Conservation (phyloP, 2,888 invertebrate genomes). For the Eilema sororculum region DNA sequence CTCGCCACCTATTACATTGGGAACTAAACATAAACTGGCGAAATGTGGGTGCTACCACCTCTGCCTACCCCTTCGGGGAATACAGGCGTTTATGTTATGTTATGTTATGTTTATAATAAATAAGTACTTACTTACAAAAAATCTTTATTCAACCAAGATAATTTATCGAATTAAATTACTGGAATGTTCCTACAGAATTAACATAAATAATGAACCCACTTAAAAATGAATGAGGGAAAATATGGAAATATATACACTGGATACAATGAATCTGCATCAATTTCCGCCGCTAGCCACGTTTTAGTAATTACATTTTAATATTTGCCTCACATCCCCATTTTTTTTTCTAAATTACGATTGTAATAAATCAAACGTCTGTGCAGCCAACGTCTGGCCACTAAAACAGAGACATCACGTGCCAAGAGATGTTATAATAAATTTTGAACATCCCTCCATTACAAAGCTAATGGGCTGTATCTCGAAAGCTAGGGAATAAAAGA, state of each 20-base stretch:
- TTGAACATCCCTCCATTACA: constrained; percentile 83
- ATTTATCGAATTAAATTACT: not conserved
- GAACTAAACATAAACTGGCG: too few relatives aligned
- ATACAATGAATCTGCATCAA: constrained; percentile 9
- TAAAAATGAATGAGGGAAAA: constrained; percentile 13
- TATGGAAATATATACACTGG: constrained; percentile 1
- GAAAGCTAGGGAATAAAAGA: constrained; percentile 84
- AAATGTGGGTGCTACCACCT: too few relatives aligned
- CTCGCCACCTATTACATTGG: too few relatives aligned
- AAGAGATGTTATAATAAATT: constrained; percentile 86
- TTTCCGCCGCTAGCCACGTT: constrained; percentile 23
- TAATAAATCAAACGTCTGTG: constrained; percentile 58
- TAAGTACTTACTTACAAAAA: not conserved
- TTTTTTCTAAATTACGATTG: constrained; percentile 44
- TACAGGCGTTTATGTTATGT: too few relatives aligned
- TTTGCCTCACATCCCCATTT: constrained; percentile 33
- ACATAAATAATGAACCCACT: constrained; percentile 2
- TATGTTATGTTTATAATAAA: too few relatives aligned
- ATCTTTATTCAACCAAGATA: not conserved
- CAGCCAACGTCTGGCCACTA: constrained; percentile 55
- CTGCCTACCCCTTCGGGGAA: too few relatives aligned
- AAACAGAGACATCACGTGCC: constrained; percentile 85
- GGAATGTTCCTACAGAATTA: not conserved
- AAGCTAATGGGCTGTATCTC: constrained; percentile 86
- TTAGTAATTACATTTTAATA: constrained; percentile 49